A percentile compares a stretch with the other conserved stretches of the same genome.
Conservation (phyloP, 2,797 vertebrate species). For the Hippoglossus hippoglossus region DNA sequence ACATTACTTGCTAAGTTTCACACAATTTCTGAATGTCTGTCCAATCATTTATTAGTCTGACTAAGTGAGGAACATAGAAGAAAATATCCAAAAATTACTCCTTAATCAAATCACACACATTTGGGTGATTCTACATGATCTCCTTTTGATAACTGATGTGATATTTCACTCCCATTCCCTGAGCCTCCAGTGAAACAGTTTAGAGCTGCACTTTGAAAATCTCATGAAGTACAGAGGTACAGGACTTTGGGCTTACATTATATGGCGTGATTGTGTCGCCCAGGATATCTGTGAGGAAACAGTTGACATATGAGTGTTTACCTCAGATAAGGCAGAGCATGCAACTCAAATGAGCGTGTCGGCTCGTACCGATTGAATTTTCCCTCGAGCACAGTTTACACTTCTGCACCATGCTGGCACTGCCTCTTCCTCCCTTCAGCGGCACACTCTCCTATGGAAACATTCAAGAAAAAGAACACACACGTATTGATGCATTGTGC, state of each 20-base stretch:
- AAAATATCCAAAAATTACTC: too few species aligned
- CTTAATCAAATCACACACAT: too few species aligned
- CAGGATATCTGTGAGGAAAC: slow-evolving; percentile 90
- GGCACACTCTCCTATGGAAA: slow-evolving; percentile 89
- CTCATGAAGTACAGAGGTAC: not conserved
- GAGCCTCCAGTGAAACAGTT: too few species aligned
- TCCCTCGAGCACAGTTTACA: slow-evolving; percentile 96
- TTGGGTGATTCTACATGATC: too few species aligned
- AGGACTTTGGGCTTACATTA: slow-evolving; percentile 88
- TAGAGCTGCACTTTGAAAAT: too few species aligned
- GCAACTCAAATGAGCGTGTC: not conserved
- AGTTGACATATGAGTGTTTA: slow-evolving; percentile 5
- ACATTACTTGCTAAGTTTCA: too few species aligned
- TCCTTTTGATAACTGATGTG: too few species aligned
- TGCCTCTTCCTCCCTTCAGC: slow-evolving; percentile 94
- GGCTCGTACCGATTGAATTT: slow-evolving; percentile 91
- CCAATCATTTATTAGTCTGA: too few species aligned
- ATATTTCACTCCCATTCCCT: too few species aligned
- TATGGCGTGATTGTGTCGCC: slow-evolving; percentile 92
- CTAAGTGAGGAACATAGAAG: too few species aligned
- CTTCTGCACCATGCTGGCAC: slow-evolving; percentile 97
- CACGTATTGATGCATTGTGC: not conserved
- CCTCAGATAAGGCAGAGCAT: not conserved
- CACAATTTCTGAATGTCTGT: too few species aligned
- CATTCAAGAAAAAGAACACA: not conserved